phyloP scores from a whole-genome alignment of 2,113 vertebrate genomes.

The Bos indicus region DNA sequence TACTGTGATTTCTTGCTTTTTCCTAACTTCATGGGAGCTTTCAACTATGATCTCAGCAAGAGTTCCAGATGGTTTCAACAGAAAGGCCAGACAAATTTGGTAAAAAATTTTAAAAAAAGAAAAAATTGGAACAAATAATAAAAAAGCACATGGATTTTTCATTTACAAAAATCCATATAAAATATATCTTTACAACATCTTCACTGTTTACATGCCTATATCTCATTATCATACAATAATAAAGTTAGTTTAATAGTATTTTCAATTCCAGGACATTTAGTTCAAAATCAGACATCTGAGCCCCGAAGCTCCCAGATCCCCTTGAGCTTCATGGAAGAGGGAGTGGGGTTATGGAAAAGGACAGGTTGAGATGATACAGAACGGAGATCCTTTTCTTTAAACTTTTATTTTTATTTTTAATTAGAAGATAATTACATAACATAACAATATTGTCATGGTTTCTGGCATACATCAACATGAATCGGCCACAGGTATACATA shows the following conservation, averaged over 20 bases:
- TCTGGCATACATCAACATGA: background rate
- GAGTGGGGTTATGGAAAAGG: background rate
- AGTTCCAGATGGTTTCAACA: background rate
- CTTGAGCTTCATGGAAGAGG: background rate
- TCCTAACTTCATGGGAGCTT: background rate
- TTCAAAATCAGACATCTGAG: background rate
- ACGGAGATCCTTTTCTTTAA: accelerated
- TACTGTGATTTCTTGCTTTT: background rate
- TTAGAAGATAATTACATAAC: background rate
- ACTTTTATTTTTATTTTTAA: background rate
- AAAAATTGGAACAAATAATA: background rate
- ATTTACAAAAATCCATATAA: background rate
- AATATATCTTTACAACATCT: background rate
- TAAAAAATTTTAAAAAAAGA: background rate
- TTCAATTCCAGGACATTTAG: background rate
- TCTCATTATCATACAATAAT: background rate
- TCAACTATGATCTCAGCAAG: background rate
- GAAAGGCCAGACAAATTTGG: background rate
- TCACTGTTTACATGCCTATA: background rate
- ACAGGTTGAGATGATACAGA: background rate
- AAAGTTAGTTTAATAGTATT: background rate
- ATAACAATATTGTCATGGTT: background rate
- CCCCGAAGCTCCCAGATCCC: background rate
- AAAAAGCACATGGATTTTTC: background rate
- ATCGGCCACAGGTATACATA: background rate